Conservation (phyloP, 2,113 vertebrate species). For the Calypte anna region DNA sequence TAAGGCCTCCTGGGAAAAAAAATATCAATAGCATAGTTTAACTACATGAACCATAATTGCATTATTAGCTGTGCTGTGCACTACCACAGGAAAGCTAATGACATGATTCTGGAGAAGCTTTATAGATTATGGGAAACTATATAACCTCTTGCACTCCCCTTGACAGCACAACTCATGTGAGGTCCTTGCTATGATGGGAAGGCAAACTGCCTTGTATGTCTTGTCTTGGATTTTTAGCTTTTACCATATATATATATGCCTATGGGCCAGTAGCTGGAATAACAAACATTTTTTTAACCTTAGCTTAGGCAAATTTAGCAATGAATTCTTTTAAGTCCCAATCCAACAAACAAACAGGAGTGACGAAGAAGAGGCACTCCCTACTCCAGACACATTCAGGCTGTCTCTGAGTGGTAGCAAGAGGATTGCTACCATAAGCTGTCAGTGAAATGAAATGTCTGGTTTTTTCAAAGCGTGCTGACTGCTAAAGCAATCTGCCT, state of each 20-base stretch:
- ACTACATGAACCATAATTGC: conserved; percentile 63
- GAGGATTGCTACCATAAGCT: background rate
- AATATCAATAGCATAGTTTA: conserved; percentile 71
- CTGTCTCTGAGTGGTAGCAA: background rate
- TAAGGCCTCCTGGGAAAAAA: conserved; percentile 62
- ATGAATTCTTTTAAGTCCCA: background rate
- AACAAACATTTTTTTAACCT: conserved; percentile 1
- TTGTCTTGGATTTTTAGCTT: conserved; percentile 1
- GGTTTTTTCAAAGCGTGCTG: background rate
- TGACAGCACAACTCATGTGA: conserved; percentile 39
- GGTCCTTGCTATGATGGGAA: background rate
- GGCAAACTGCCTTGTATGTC: background rate
- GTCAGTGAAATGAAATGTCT: background rate
- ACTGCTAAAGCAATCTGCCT: background rate
- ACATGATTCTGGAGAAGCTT: conserved; percentile 62
- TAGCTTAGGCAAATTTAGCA: background rate
- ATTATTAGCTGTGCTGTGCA: conserved; percentile 62
- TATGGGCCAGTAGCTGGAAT: background rate
- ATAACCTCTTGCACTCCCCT: conserved; percentile 50
- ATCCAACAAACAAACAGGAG: background rate
- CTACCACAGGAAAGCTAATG: conserved; percentile 61
- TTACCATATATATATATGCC: background rate
- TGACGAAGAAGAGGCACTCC: background rate
- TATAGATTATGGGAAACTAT: conserved; percentile 63
- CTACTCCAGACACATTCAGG: background rate